phyloP scores from a whole-genome alignment of 2,888 invertebrate species.

The Biston stratarius region DNA sequence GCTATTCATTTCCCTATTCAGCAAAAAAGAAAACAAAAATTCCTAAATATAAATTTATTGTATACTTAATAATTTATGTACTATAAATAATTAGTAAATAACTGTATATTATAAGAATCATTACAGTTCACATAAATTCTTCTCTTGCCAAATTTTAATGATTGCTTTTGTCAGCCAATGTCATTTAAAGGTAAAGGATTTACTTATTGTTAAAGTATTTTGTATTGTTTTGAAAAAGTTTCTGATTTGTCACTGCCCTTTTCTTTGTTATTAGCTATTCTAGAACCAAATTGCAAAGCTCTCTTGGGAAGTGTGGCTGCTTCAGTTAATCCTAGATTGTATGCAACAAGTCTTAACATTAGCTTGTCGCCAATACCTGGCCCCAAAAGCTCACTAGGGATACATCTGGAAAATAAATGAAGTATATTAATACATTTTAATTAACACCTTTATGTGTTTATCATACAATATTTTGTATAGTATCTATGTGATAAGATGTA shows the following conservation, averaged over 20 bases:
- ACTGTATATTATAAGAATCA: no score
- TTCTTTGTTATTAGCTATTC: conserved; percentile 96
- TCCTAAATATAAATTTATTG: no score
- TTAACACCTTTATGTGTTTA: no score
- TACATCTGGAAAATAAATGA: conserved; percentile 81
- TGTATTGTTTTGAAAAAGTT: conserved; percentile 57
- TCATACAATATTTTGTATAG: not conserved
- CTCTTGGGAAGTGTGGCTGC: conserved; percentile 93
- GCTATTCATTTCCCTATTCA: no score
- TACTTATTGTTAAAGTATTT: not conserved
- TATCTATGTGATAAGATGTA: not conserved
- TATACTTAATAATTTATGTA: no score
- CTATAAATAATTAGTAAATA: no score
- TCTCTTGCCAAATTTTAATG: not conserved
- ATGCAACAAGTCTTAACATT: conserved; percentile 91
- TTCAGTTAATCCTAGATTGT: conserved; percentile 87
- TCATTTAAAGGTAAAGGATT: no score
- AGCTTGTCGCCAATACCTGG: conserved; percentile 97
- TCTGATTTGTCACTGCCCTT: conserved; percentile 92
- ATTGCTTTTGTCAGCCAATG: not conserved
- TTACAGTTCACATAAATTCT: no score
- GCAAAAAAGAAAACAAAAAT: no score
- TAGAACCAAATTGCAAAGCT: conserved; percentile 98
- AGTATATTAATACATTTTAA: not conserved
- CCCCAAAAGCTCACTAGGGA: conserved; percentile 85